Percentiles rank a stretch among this genome's conserved stretches.
These are phyloP conservation scores for Petrolisthes manimaculis DNA, from an alignment of 2,888 invertebrate genomes.

Conservation along the genomic window DNA sequence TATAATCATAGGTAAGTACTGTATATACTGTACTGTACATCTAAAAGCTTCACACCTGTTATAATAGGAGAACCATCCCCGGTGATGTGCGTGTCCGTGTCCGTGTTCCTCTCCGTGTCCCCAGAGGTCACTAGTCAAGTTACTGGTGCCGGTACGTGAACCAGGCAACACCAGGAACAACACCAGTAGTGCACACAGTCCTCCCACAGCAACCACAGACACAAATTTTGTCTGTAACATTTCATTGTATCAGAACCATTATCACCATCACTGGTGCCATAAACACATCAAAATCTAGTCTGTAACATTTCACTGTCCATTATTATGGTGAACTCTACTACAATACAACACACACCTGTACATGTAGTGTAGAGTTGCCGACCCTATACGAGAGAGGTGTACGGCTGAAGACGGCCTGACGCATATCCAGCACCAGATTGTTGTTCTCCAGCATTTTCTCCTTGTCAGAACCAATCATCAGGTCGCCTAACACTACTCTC, in stretches of 20 bases:
- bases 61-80: conserved; percentile 45
- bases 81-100: conserved; percentile 45
- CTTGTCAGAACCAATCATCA: background rate
- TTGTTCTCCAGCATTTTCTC: conserved; percentile 35
- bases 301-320: too few species aligned
- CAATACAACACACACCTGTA: conserved; percentile 48
- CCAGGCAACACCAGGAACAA: conserved; percentile 61
- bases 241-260: too few species aligned
- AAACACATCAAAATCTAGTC: too few species aligned
- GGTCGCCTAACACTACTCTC: too few species aligned
- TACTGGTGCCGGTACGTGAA: conserved; percentile 49
- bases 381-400: conserved; percentile 62
- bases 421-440: conserved; percentile 55
- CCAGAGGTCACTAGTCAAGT: conserved; percentile 52
- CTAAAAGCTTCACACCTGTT: conserved; percentile 39
- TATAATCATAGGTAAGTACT: too few species aligned
- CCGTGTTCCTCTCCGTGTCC: conserved; percentile 60
- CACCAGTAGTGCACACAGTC: conserved; percentile 46
- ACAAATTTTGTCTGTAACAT: conserved; percentile 58
- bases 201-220: conserved; percentile 54
- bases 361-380: conserved; percentile 61
- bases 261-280: too few species aligned
- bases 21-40: too few species aligned
- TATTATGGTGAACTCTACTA: background rate
- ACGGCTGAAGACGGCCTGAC: conserved; percentile 61